phyloP scores from a whole-genome alignment of 92 coral and sea anemone species.

The Diadumene lineata region DNA sequence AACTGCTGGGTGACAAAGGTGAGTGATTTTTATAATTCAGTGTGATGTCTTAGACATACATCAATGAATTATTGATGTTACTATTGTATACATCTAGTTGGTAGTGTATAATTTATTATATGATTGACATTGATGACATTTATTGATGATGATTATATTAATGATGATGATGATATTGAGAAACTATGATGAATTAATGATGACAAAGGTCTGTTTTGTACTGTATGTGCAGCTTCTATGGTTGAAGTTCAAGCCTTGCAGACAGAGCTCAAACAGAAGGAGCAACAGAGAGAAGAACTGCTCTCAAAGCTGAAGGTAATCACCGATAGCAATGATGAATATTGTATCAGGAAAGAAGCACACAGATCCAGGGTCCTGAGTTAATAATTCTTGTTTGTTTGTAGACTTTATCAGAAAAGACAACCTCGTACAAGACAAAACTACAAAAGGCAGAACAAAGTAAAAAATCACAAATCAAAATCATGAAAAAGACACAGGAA shows the following conservation, averaged over 20 bases:
- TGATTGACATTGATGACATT: not conserved
- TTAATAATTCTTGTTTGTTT: not conserved
- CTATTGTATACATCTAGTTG: too few relatives aligned
- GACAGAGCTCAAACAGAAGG: conserved; percentile 80
- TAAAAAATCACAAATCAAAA: conserved; percentile 91
- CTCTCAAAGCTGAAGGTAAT: conserved; percentile 81
- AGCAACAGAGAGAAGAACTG: conserved; percentile 86
- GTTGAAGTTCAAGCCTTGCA: conserved; percentile 79
- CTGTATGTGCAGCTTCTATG: conserved; percentile 47
- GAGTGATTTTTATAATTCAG: not conserved
- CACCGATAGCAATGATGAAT: too few relatives aligned
- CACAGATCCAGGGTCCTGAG: too few relatives aligned
- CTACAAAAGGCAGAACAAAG: conserved; percentile 86
- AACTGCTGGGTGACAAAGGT: conserved; percentile 63
- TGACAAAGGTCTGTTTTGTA: not conserved
- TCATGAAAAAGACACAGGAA: conserved; percentile 93
- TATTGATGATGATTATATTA: not conserved
- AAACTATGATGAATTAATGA: not conserved
- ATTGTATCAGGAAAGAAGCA: too few relatives aligned
- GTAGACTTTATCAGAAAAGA: conserved; percentile 85
- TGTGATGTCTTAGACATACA: too few relatives aligned
- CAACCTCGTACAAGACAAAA: conserved; percentile 69
- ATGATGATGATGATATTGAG: not conserved
- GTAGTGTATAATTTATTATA: not conserved
- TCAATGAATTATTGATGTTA: too few relatives aligned